phyloP scores from a whole-genome alignment of 2,888 invertebrate genomes.

The Brassicogethes aeneus region DNA sequence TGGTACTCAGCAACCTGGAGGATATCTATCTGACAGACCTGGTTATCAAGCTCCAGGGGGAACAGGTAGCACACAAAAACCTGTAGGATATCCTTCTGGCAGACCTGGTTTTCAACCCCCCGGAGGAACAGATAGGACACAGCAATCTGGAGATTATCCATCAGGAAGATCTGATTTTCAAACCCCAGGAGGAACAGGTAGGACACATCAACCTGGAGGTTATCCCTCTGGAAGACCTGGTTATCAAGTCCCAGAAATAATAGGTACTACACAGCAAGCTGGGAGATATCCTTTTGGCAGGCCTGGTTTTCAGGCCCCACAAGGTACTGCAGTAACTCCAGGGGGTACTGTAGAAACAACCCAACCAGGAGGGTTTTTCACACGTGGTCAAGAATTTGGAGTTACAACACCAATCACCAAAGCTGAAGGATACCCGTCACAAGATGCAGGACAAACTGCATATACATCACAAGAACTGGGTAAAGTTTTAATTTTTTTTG shows the following conservation, averaged over 20 bases:
- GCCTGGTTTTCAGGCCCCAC: too few species aligned
- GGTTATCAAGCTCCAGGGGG: background rate
- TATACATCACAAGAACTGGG: too few species aligned
- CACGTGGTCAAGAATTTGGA: too few species aligned
- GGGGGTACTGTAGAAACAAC: too few species aligned
- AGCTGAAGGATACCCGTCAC: too few species aligned
- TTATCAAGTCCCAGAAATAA: constrained; percentile 1
- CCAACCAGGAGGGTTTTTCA: too few species aligned
- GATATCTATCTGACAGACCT: background rate
- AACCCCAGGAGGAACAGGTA: background rate
- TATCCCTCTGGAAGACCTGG: background rate
- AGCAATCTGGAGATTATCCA: background rate
- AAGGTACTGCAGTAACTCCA: too few species aligned
- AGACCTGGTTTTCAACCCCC: background rate
- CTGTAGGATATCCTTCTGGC: background rate
- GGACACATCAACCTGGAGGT: background rate
- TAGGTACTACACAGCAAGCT: too few species aligned
- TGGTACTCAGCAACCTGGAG: background rate
- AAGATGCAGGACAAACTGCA: too few species aligned
- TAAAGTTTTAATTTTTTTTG: too few species aligned
- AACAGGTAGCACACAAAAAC: background rate
- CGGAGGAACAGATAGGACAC: constrained; percentile 4
- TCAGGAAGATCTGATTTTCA: background rate
- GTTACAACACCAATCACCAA: too few species aligned
- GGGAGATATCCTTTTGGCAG: too few species aligned